These are phyloP conservation scores for Holocentrus rufus DNA, from an alignment of 2,797 vertebrate genomes.

Conservation along the genomic window DNA sequence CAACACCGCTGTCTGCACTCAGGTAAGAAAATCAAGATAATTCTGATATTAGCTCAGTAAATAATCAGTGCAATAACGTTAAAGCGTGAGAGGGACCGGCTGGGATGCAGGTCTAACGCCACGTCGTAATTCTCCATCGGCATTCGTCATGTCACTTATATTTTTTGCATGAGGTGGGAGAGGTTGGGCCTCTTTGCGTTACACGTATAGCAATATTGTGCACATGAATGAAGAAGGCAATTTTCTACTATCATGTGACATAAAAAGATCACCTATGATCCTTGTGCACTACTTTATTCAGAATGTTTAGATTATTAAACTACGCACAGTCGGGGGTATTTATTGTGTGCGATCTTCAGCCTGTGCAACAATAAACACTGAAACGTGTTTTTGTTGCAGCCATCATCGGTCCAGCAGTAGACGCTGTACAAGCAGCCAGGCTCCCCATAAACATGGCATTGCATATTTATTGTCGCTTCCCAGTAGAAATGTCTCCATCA, in stretches of 20 bases:
- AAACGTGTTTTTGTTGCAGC: slow-evolving; percentile 58
- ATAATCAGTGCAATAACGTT: background rate
- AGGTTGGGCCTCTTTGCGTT: slow-evolving; percentile 76
- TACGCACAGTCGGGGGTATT: background rate
- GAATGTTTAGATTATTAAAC: background rate
- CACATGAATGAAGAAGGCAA: slow-evolving; percentile 13
- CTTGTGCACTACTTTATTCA: background rate
- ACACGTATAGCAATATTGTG: slow-evolving; percentile 44
- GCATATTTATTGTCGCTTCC: slow-evolving; percentile 30
- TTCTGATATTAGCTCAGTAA: background rate
- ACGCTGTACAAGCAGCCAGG: slow-evolving; percentile 4
- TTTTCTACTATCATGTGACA: background rate
- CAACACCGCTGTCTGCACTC: slow-evolving; percentile 79
- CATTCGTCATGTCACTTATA: slow-evolving; percentile 65
- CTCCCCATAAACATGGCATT: slow-evolving; percentile 20
- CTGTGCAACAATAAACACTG: slow-evolving; percentile 30
- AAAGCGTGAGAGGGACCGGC: background rate
- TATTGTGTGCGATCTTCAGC: slow-evolving; percentile 14
- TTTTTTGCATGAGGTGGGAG: slow-evolving; percentile 68
- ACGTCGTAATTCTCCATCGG: slow-evolving; percentile 66
- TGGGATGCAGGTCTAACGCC: background rate
- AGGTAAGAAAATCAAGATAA: slow-evolving; percentile 76
- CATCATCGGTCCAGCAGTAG: slow-evolving; percentile 25
- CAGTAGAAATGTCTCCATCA: slow-evolving; percentile 50
- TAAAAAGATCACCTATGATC: background rate